Conservation (phyloP, 2,797 vertebrate species). For the Paedocypris micromegethes region DNA sequence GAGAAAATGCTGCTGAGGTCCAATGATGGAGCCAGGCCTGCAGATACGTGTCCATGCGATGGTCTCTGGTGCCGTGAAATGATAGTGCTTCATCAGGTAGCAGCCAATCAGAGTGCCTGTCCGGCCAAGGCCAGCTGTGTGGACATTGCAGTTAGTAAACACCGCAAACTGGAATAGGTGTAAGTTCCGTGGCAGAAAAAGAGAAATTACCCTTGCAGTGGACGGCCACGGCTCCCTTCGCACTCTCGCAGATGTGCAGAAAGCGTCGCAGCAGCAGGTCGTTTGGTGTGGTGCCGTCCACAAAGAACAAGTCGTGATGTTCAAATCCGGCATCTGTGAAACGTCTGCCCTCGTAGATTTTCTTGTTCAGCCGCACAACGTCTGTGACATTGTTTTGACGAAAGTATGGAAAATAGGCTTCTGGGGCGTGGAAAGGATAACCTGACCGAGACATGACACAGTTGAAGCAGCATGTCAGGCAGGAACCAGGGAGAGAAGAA, state of each 20-base stretch:
- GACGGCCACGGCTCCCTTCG: conserved; percentile 74
- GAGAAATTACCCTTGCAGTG: conserved; percentile 77
- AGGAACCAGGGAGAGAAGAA: too few species aligned
- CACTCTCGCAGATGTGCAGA: conserved; percentile 76
- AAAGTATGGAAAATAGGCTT: conserved; percentile 84
- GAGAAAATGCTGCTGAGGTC: conserved; percentile 81
- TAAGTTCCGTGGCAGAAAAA: background rate
- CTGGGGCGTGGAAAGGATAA: conserved; percentile 80
- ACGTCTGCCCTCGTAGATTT: conserved; percentile 79
- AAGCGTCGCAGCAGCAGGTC: conserved; percentile 76
- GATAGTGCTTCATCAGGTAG: conserved; percentile 85
- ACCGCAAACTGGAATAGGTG: too few species aligned
- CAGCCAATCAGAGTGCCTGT: conserved; percentile 82
- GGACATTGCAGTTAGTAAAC: conserved; percentile 3
- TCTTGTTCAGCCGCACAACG: conserved; percentile 78
- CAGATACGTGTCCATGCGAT: conserved; percentile 83
- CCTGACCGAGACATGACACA: conserved; percentile 53
- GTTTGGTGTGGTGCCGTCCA: conserved; percentile 80
- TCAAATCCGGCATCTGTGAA: conserved; percentile 81
- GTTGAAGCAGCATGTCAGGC: background rate
- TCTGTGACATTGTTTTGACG: conserved; percentile 75
- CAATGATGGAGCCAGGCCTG: conserved; percentile 82
- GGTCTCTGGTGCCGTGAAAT: conserved; percentile 77
- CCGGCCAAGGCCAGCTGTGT: conserved; percentile 77
- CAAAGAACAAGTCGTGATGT: conserved; percentile 81